Evolutionary conservation across 2,888 invertebrate species (phyloP).

Genomic region (Acanthosepion lycidas): DNA sequence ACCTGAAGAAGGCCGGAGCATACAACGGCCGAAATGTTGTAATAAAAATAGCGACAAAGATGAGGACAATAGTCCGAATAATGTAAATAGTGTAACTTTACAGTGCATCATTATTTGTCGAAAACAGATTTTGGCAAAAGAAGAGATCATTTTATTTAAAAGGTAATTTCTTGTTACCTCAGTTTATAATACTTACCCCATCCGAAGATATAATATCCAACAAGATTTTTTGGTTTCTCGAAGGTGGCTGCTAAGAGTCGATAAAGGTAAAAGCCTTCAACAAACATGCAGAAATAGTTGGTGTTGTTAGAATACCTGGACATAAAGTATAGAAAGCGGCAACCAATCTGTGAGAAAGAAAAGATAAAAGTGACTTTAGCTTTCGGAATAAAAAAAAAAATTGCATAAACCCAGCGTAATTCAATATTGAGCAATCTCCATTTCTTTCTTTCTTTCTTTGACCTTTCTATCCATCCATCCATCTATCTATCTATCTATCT

Average conservation of each 20-base stretch:
- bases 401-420: no score
- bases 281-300: slow-evolving; percentile 73
- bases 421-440: no score
- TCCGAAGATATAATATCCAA: slow-evolving; percentile 64
- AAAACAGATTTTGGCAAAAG: no score
- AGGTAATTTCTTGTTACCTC: no score
- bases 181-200: slow-evolving; percentile 69
- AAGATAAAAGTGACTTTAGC: background rate
- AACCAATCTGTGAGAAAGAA: slow-evolving; percentile 62
- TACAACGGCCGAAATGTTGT: no score
- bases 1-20: no score
- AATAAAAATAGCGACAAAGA: no score
- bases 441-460: no score
- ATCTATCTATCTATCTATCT: background rate
- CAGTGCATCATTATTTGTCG: no score
- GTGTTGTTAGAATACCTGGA: slow-evolving; percentile 66
- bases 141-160: no score
- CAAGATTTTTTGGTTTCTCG: slow-evolving; percentile 65
- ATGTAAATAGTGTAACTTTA: no score
- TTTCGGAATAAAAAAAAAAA: background rate
- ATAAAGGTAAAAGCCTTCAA: slow-evolving; percentile 72
- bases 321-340: slow-evolving; percentile 69
- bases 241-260: slow-evolving; percentile 72
- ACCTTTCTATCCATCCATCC: background rate
- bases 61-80: no score